phyloP scores from a whole-genome alignment of 2,797 vertebrate species.

The Meriones psammophilus region DNA sequence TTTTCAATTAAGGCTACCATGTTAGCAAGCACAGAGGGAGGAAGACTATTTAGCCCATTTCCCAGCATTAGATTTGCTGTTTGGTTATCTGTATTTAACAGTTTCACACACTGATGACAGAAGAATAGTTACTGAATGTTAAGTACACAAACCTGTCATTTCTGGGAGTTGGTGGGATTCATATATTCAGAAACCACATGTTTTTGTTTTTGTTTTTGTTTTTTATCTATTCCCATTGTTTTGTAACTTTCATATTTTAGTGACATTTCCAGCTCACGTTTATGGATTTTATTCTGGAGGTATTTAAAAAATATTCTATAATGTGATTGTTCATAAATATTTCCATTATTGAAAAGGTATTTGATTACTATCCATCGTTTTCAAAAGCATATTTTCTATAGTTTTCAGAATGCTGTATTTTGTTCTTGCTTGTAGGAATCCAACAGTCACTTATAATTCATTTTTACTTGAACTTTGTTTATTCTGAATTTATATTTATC shows the following conservation, averaged over 20 bases:
- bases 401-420: neutral
- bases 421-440: neutral
- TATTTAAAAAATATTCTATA: neutral
- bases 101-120: neutral
- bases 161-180: neutral
- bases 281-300: neutral
- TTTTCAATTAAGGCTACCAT: neutral
- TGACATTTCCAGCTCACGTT: neutral
- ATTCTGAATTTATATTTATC: neutral
- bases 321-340: neutral
- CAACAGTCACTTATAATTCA: neutral
- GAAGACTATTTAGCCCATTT: neutral
- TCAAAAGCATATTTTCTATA: neutral
- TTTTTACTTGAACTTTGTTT: constrained; percentile 25
- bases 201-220: too few relatives aligned
- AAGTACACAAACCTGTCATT: neutral
- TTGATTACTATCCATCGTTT: neutral
- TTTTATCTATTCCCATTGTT: neutral
- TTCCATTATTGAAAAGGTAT: neutral
- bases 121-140: neutral
- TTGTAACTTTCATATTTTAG: neutral
- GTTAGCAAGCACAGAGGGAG: neutral
- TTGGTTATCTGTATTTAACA: neutral
- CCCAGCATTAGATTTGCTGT: too few relatives aligned
- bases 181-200: neutral